Percentiles rank a stretch among this genome's conserved stretches.
These are phyloP conservation scores for Caenorhabditis tropicalis DNA, from an alignment of 1,140 invertebrate species.

Conservation along the genomic window DNA sequence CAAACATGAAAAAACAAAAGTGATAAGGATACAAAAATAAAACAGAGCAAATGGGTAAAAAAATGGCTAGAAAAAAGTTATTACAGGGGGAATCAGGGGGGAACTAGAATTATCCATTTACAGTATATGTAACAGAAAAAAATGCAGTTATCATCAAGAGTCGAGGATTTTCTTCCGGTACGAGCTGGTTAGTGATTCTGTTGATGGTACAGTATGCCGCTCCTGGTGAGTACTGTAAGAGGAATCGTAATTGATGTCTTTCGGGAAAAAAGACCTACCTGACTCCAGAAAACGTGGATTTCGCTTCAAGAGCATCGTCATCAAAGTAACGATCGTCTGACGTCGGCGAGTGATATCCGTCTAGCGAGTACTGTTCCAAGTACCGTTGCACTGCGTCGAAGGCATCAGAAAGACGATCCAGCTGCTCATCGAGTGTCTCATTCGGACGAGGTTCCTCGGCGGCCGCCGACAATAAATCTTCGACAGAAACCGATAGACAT, in stretches of 20 bases:
- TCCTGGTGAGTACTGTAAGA: slow-evolving; percentile 20
- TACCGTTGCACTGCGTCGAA: slow-evolving; percentile 59
- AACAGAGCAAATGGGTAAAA: neutral
- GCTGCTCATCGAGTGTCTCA: slow-evolving; percentile 55
- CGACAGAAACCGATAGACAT: slow-evolving; percentile 58
- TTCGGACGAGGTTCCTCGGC: slow-evolving; percentile 55
- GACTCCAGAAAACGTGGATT: slow-evolving; percentile 16
- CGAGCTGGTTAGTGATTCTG: slow-evolving; percentile 2
- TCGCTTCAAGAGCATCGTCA: neutral
- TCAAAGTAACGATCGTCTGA: slow-evolving; percentile 33
- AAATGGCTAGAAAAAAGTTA: neutral
- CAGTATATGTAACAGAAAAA: neutral
- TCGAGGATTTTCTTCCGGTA: slow-evolving; percentile 28
- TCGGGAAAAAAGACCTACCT: too few relatives aligned
- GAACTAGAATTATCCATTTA: too few relatives aligned
- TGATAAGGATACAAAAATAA: slow-evolving; percentile 19
- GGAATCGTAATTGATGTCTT: neutral
- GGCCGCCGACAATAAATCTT: slow-evolving; percentile 56
- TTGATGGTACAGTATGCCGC: neutral
- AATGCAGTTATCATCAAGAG: neutral
- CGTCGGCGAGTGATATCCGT: slow-evolving; percentile 46
- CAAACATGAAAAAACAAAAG: neutral
- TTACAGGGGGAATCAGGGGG: neutral
- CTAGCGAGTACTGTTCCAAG: slow-evolving; percentile 49
- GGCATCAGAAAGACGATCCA: slow-evolving; percentile 54